phyloP scores from a whole-genome alignment of 2,888 invertebrate genomes.

The Emmelina monodactyla region DNA sequence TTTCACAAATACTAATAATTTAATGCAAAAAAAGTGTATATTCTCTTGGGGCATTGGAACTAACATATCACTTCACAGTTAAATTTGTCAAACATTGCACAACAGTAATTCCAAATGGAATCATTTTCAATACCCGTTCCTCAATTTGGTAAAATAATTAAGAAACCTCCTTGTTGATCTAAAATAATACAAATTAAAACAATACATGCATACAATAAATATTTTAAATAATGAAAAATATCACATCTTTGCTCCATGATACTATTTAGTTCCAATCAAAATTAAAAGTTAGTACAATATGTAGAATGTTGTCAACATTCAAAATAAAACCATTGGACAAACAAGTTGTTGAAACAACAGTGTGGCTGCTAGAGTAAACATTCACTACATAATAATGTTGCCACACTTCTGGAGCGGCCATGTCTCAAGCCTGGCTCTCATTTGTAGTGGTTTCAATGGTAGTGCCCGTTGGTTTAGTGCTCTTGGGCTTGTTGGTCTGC shows the following conservation, averaged over 20 bases:
- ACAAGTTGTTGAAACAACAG: constrained; percentile 29
- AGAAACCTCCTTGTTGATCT: neutral
- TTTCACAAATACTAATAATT: constrained; percentile 18
- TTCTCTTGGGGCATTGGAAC: constrained; percentile 48
- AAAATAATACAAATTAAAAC: constrained; percentile 8
- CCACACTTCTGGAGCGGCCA: constrained; percentile 26
- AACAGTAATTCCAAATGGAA: constrained; percentile 16
- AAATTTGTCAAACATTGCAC: constrained; percentile 15
- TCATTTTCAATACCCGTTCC: neutral
- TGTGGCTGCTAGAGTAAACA: constrained; percentile 43
- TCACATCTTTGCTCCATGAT: constrained; percentile 59
- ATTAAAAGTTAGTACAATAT: neutral
- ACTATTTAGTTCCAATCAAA: constrained; percentile 42
- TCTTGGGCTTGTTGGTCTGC: constrained; percentile 39
- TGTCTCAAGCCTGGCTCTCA: constrained; percentile 58
- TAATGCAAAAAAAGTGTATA: constrained; percentile 15
- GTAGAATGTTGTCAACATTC: constrained; percentile 22
- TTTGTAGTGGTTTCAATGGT: constrained; percentile 55
- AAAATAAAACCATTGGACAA: constrained; percentile 40
- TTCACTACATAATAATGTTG: constrained; percentile 39
- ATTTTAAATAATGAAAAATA: constrained; percentile 48
- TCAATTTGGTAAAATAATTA: neutral
- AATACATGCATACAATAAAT: constrained; percentile 31
- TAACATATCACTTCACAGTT: constrained; percentile 38
- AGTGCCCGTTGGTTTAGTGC: constrained; percentile 34